Evolutionary conservation across 2,113 vertebrate species (phyloP).

Genomic region (Dipodomys ordii): DNA sequence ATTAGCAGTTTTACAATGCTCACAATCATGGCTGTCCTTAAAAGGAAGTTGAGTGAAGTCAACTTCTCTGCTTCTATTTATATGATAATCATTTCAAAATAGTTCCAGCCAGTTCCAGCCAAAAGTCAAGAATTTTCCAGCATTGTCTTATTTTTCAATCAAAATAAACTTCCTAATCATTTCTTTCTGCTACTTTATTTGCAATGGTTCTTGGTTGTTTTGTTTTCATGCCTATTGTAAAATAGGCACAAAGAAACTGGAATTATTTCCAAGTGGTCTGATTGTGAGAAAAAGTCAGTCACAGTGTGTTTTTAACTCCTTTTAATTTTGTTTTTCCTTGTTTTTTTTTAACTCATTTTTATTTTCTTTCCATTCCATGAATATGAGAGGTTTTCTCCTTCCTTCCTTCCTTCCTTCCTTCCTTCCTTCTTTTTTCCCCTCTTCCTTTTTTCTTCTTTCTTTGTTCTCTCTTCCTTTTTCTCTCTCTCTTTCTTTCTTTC

Average conservation of each 20-base stretch:
- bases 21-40: slow-evolving; percentile 47
- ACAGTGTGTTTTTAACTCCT: not conserved
- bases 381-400: not conserved
- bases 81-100: slow-evolving; percentile 49
- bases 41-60: slow-evolving; percentile 72
- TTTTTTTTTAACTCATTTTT: not conserved
- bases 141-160: slow-evolving; percentile 22
- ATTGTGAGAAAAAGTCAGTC: not conserved
- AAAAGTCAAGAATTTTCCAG: not conserved
- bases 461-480: too few relatives aligned
- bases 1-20: slow-evolving; percentile 49
- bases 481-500: too few relatives aligned
- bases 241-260: not conserved
- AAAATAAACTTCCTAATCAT: slow-evolving; percentile 30
- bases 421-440: too few relatives aligned
- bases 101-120: not conserved
- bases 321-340: not conserved
- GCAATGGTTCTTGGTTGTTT: not conserved
- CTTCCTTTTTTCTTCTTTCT: too few relatives aligned
- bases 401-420: too few relatives aligned
- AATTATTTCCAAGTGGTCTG: not conserved
- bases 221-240: not conserved
- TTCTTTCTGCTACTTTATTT: slow-evolving; percentile 20
- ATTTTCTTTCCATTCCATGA: not conserved
- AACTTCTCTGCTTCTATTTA: slow-evolving; percentile 75